Evolutionary conservation across 2,888 invertebrate genomes (phyloP).

Genomic region (Andrena dorsata): DNA sequence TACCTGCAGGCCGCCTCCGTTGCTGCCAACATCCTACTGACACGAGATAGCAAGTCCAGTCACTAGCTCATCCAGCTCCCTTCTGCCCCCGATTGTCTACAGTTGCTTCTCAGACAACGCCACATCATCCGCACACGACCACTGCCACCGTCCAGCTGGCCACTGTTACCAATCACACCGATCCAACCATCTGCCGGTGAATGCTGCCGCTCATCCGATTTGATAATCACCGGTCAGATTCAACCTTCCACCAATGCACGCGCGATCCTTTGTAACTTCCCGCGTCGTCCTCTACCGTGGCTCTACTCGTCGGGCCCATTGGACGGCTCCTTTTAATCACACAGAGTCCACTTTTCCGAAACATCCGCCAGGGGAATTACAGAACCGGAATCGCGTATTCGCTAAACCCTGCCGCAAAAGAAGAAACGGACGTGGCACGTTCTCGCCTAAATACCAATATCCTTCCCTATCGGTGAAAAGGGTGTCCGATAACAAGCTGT

Average conservation of each 20-base stretch:
- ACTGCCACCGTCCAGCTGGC: neutral
- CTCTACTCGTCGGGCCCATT: neutral
- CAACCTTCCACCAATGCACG: neutral
- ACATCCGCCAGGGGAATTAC: neutral
- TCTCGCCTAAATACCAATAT: conserved; percentile 22
- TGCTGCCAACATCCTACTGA: conserved; percentile 79
- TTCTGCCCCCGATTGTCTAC: conserved; percentile 52
- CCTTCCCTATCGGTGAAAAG: conserved; percentile 5
- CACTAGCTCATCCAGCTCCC: conserved; percentile 59
- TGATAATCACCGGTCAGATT: neutral
- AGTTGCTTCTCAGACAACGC: conserved; percentile 52
- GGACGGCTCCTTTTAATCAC: too few species aligned
- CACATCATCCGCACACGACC: conserved; percentile 41
- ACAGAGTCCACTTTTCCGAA: too few species aligned
- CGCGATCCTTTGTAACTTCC: neutral
- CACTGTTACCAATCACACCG: conserved; percentile 17
- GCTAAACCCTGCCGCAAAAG: too few species aligned
- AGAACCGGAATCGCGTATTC: neutral
- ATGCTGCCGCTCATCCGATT: neutral
- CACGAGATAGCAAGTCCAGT: conserved; percentile 77
- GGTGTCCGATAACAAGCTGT: conserved; percentile 25
- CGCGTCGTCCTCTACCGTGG: neutral
- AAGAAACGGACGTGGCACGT: neutral
- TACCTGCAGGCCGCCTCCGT: conserved; percentile 73
- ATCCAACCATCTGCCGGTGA: conserved; percentile 23